These are phyloP conservation scores for Alethe diademata DNA, from an alignment of 2,113 vertebrate species.

Conservation along the genomic window DNA sequence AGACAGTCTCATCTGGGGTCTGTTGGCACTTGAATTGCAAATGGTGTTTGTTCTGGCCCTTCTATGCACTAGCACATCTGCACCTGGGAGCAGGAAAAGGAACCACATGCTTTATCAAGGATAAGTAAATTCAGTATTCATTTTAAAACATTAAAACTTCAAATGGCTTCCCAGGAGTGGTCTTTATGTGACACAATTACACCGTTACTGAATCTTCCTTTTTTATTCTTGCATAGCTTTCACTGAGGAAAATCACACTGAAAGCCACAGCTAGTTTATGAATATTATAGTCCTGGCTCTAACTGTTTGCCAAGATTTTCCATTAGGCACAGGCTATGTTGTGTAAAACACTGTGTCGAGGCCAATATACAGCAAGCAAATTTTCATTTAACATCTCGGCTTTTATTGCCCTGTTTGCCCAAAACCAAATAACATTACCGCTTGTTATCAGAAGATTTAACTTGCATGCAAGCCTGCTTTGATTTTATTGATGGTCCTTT, in stretches of 20 bases:
- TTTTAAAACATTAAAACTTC: slow-evolving; percentile 27
- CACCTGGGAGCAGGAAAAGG: not conserved
- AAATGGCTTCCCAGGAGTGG: slow-evolving; percentile 6
- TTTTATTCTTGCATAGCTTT: slow-evolving; percentile 55
- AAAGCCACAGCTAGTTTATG: slow-evolving; percentile 49
- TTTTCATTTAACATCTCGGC: slow-evolving; percentile 43
- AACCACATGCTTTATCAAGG: slow-evolving; percentile 16
- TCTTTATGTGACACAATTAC: slow-evolving; percentile 37
- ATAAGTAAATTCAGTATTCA: slow-evolving; percentile 5
- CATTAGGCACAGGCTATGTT: slow-evolving; percentile 37
- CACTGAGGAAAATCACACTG: slow-evolving; percentile 8
- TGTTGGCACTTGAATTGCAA: slow-evolving; percentile 50
- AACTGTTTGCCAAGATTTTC: slow-evolving; percentile 46
- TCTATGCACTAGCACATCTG: not conserved
- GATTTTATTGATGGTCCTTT: not conserved
- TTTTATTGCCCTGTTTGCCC: slow-evolving; percentile 33
- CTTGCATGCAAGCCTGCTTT: not conserved
- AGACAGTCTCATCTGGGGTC: not conserved
- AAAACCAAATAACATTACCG: slow-evolving; percentile 39
- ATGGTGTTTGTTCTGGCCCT: slow-evolving; percentile 32
- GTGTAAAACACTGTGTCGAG: slow-evolving; percentile 33
- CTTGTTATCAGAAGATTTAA: slow-evolving; percentile 14
- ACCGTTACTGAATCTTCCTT: slow-evolving; percentile 51
- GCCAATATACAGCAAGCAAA: not conserved
- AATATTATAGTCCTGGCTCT: slow-evolving; percentile 12